Percentiles rank a stretch among this genome's conserved stretches.
Evolutionary conservation across 2,888 invertebrate genomes (phyloP).

Genomic region (Marronus borbonicus): DNA sequence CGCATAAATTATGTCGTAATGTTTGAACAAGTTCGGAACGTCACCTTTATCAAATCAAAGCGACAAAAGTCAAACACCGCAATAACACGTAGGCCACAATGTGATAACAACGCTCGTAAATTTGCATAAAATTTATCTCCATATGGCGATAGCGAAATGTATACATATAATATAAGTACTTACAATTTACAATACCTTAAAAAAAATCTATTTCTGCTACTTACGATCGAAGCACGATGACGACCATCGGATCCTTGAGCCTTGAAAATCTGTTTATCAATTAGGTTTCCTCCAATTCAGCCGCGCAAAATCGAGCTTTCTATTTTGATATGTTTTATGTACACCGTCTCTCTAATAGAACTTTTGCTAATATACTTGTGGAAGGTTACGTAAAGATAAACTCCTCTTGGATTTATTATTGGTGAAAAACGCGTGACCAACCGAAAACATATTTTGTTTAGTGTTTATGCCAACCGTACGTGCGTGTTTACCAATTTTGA

Average conservation of each 20-base stretch:
- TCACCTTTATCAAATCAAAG: neutral
- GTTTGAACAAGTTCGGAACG: conserved; percentile 9
- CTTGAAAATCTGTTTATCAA: conserved; percentile 3
- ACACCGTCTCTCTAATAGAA: neutral
- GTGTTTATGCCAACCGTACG: neutral
- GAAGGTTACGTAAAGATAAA: conserved; percentile 4
- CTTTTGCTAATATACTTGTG: neutral
- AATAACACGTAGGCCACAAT: neutral
- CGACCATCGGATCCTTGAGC: neutral
- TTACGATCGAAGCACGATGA: neutral
- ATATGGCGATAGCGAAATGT: neutral
- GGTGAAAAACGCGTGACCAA: conserved; percentile 30
- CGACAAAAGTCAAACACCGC: conserved; percentile 5
- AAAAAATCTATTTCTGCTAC: neutral
- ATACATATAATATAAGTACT: too few species aligned
- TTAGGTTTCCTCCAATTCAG: neutral
- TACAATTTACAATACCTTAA: neutral
- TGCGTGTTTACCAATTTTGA: neutral
- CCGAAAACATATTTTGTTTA: neutral
- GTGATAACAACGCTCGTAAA: conserved; percentile 3
- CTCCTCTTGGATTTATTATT: conserved; percentile 18
- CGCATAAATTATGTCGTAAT: neutral
- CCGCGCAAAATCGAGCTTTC: conserved; percentile 22
- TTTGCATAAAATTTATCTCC: neutral
- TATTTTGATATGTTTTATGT: conserved; percentile 11